Conservation (phyloP, 2,888 invertebrate species). For the Hybos culiciformis region DNA sequence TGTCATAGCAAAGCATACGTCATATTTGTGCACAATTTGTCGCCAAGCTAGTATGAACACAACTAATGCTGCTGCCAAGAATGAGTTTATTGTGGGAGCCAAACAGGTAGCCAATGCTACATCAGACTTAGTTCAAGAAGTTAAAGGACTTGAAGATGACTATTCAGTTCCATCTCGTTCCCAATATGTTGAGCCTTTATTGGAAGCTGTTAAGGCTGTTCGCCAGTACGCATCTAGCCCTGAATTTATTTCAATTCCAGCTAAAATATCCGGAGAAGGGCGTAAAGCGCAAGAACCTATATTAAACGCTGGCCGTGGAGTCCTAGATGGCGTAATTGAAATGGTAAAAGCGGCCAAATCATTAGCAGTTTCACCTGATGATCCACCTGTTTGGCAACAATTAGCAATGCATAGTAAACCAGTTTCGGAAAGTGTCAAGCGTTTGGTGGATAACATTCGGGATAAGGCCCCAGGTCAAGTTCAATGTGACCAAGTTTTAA, state of each 20-base stretch:
- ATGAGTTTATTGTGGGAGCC: conserved; percentile 94
- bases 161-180: conserved; percentile 64
- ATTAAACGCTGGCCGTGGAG: conserved; percentile 58
- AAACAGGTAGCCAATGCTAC: conserved; percentile 96
- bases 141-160: conserved; percentile 77
- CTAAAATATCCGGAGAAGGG: conserved; percentile 77
- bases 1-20: conserved; percentile 90
- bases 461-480: conserved; percentile 93
- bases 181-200: conserved; percentile 69
- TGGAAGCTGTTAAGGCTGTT: conserved; percentile 81
- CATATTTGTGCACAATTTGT: conserved; percentile 89
- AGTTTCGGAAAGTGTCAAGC: conserved; percentile 93
- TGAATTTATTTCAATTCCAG: conserved; percentile 86
- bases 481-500: conserved; percentile 77
- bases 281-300: conserved; percentile 77
- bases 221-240: conserved; percentile 88
- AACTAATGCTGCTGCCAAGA: conserved; percentile 78
- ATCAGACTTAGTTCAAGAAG: conserved; percentile 84
- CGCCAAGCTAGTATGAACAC: conserved; percentile 84
- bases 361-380: conserved; percentile 75
- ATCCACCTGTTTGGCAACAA: conserved; percentile 87
- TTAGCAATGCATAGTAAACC: conserved; percentile 88
- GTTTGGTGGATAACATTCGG: conserved; percentile 78
- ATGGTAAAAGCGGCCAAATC: conserved; percentile 87
- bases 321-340: conserved; percentile 73